Evolutionary conservation across 2,888 invertebrate genomes (phyloP), one percentile per base, ranked within the genome.

Genomic region (Zhuqinia jingwanae): DNA sequence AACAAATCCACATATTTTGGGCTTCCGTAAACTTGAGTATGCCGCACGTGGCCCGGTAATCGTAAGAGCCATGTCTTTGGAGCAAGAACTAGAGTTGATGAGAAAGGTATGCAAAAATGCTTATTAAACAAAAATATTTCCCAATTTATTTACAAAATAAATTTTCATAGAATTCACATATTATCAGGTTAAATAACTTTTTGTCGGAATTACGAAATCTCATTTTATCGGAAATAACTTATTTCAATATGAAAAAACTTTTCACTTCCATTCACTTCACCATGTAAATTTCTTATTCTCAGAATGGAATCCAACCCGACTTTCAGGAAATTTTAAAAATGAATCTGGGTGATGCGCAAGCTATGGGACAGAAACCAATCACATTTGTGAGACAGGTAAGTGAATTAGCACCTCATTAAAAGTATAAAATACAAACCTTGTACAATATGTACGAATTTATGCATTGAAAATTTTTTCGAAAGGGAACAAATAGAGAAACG

Each of bases 341-440:
- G 0, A 99, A 99, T 93, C 98, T 99, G 92, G 99, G 99, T 50
- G 99, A 99, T 93, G 98, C 98, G 84, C 99, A 99, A 94, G 99
- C 99, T 0, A 98, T 97, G 96, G 98, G 98, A 45, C 99, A 99
- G 92, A 93, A 94, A 77, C 99, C 99, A 17, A 95, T 99, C 90
- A 99, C 98, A 0, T 99, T 97, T 92, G 94, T 99, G 89, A 94
- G 99, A 92, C 98, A 99, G 95, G 98, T 96, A 91, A 53, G 79
- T 20, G n/a, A n/a, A n/a, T n/a, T n/a, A n/a, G n/a, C n/a, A n/a
- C n/a, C n/a, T n/a, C n/a, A n/a, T n/a, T 42, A 13, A 65, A 27
- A 2, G 17, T 60, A 20, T n/a, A n/a, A n/a, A n/a, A n/a, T n/a
- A n/a, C n/a, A n/a, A n/a, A n/a, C n/a, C n/a, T n/a, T n/a, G n/a